phyloP scores from a whole-genome alignment of 2,113 vertebrate genomes.

The Gorsachius goisagi region DNA sequence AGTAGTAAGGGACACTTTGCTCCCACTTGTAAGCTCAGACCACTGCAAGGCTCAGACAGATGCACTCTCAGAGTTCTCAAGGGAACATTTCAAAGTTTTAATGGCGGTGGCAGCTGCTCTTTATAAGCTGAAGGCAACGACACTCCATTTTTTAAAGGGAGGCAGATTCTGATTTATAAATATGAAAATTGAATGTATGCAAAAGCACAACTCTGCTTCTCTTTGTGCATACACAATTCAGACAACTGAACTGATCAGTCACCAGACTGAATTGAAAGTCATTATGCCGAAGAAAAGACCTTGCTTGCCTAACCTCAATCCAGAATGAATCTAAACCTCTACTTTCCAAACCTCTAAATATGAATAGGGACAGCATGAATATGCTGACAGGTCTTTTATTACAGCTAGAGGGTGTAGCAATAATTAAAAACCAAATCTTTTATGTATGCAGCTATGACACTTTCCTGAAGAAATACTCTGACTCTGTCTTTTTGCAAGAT shows the following conservation, averaged over 20 bases:
- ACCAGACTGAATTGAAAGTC: constrained; percentile 38
- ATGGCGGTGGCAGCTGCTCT: constrained; percentile 46
- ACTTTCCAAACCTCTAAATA: constrained; percentile 20
- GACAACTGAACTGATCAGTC: constrained; percentile 38
- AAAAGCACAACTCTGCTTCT: constrained; percentile 28
- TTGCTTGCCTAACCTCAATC: constrained; percentile 45
- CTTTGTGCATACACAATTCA: constrained; percentile 30
- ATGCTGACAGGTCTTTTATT: constrained; percentile 16
- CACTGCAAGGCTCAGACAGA: constrained; percentile 17
- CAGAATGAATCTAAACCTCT: constrained; percentile 36
- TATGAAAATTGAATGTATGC: constrained; percentile 39
- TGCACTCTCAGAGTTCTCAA: constrained; percentile 28
- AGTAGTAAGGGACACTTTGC: constrained; percentile 27
- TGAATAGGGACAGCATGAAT: constrained; percentile 18
- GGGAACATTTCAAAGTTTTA: constrained; percentile 57
- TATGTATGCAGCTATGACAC: constrained; percentile 6
- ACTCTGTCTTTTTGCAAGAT: constrained; percentile 43
- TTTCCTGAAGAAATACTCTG: constrained; percentile 33
- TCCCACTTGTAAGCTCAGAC: constrained; percentile 45
- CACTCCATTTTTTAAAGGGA: constrained; percentile 42
- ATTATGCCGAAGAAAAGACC: constrained; percentile 5
- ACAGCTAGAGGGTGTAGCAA: constrained; percentile 50
- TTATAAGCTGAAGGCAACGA: constrained; percentile 29
- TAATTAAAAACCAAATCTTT: constrained; percentile 67
- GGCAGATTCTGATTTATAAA: constrained; percentile 58